phyloP scores from a whole-genome alignment of 2,797 vertebrate species.

The Loriculus beryllinus region DNA sequence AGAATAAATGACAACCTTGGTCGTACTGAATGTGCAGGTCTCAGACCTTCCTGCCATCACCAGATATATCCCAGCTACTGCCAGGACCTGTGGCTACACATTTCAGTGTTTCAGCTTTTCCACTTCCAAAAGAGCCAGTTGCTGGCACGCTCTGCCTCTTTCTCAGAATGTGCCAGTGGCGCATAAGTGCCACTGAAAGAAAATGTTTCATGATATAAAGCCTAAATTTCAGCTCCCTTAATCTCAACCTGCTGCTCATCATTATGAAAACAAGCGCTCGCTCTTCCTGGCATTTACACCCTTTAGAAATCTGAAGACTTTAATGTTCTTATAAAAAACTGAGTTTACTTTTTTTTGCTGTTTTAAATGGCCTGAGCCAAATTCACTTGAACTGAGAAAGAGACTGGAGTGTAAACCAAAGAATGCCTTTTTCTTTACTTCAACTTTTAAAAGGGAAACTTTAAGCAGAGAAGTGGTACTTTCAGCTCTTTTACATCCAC shows the following conservation, averaged over 20 bases:
- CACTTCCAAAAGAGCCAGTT: neutral
- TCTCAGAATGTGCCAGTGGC: neutral
- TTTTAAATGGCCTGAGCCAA: neutral
- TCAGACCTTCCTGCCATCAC: neutral
- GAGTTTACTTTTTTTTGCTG: neutral
- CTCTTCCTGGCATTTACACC: neutral
- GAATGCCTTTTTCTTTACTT: neutral
- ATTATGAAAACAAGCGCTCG: neutral
- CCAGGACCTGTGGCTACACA: neutral
- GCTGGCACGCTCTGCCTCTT: neutral
- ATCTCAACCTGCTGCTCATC: constrained; percentile 9
- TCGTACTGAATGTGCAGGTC: neutral
- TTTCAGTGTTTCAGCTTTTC: neutral
- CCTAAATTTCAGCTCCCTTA: neutral
- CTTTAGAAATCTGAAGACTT: neutral
- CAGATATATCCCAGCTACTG: neutral
- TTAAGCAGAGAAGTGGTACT: neutral
- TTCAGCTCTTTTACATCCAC: neutral
- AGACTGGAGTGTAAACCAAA: neutral
- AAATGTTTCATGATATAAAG: neutral
- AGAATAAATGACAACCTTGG: neutral
- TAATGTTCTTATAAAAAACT: neutral
- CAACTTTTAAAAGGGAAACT: neutral
- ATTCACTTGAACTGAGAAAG: neutral
- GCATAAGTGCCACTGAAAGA: neutral